These are phyloP conservation scores for Hemicordylus capensis DNA, from an alignment of 2,113 vertebrate species.

Conservation along the genomic window DNA sequence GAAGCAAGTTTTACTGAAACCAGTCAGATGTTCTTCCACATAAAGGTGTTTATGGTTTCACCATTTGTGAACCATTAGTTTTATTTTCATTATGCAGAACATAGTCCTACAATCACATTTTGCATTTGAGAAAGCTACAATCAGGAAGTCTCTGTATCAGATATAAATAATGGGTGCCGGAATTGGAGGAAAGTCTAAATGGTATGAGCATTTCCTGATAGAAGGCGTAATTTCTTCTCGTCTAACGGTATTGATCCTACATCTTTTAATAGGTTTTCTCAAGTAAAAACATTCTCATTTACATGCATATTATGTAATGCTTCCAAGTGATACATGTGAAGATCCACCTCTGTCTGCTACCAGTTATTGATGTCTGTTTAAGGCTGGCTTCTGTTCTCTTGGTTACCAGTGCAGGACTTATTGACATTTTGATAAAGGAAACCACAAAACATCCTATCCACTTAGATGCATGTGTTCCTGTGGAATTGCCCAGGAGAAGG, in stretches of 20 bases:
- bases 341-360: constrained; percentile 57
- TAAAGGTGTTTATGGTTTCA: neutral
- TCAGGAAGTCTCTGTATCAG: constrained; percentile 40
- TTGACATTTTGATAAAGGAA: constrained; percentile 68
- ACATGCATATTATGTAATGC: constrained; percentile 67
- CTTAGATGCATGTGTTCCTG: constrained; percentile 63
- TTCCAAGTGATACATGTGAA: constrained; percentile 67
- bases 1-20: neutral
- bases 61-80: constrained; percentile 6
- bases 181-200: constrained; percentile 52
- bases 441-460: constrained; percentile 51
- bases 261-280: constrained; percentile 65
- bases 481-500: constrained; percentile 47
- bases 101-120: constrained; percentile 17
- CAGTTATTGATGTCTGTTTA: constrained; percentile 70
- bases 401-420: constrained; percentile 68
- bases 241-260: constrained; percentile 61
- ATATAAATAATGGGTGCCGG: constrained; percentile 46
- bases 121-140: constrained; percentile 33
- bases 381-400: constrained; percentile 64
- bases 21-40: neutral
- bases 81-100: constrained; percentile 43
- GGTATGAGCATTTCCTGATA: constrained; percentile 60
- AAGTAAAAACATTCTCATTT: constrained; percentile 67
- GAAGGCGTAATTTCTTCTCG: constrained; percentile 64